Conservation (phyloP, 1,140 invertebrate genomes). For the Panagrolaimus sp. region DNA sequence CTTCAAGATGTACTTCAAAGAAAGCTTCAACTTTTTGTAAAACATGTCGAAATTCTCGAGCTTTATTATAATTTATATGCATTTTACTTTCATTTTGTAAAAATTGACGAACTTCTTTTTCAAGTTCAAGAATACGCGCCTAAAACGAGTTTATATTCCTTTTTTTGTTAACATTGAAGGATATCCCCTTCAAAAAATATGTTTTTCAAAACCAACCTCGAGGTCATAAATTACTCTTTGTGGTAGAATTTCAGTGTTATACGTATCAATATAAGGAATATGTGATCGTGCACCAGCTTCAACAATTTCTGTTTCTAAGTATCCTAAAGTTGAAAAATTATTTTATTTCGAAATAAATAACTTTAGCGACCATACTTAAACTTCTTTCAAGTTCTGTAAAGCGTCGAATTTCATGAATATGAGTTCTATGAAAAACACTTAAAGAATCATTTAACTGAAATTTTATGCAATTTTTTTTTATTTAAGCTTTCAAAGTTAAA, state of each 20-base stretch:
- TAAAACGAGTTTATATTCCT: conserved; percentile 23
- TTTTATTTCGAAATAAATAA: conserved; percentile 21
- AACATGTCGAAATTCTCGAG: conserved; percentile 44
- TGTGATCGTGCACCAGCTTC: conserved; percentile 44
- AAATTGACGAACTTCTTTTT: conserved; percentile 50
- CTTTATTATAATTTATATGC: conserved; percentile 52
- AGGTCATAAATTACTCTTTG: conserved; percentile 55
- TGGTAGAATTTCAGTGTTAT: conserved; percentile 40
- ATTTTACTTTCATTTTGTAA: conserved; percentile 47
- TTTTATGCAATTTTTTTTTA: not conserved
- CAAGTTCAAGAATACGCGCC: conserved; percentile 49
- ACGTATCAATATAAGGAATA: conserved; percentile 44
- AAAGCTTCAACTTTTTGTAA: conserved; percentile 55
- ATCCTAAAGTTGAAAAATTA: conserved; percentile 37
- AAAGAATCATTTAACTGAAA: conserved; percentile 68
- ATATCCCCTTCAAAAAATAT: too few species aligned
- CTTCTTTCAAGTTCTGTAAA: conserved; percentile 87
- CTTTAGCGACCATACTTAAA: conserved; percentile 62
- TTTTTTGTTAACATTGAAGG: too few species aligned
- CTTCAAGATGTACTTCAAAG: conserved; percentile 54
- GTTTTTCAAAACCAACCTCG: conserved; percentile 39
- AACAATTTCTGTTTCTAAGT: conserved; percentile 56
- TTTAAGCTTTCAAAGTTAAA: conserved; percentile 44
- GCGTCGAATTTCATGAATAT: conserved; percentile 77
- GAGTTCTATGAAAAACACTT: conserved; percentile 82